Evolutionary conservation across 2,888 invertebrate species (phyloP).

Genomic region (Pachycephus smyrnensis): DNA sequence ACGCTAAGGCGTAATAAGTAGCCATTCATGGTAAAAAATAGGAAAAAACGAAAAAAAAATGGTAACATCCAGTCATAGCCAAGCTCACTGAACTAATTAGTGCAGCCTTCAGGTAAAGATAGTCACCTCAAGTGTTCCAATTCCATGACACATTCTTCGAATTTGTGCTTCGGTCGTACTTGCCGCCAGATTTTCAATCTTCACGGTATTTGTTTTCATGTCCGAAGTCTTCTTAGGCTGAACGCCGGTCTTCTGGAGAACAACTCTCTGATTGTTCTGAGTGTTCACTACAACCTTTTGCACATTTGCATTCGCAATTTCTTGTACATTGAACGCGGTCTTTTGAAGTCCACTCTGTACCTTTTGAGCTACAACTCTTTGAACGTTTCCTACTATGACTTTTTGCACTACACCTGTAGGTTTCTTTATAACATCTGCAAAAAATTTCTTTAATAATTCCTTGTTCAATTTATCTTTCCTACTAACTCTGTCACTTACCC

Average conservation of each 20-base stretch:
- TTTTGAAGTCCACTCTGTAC: conserved; percentile 28
- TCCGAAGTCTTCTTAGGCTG: conserved; percentile 37
- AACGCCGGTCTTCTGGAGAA: conserved; percentile 40
- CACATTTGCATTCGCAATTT: conserved; percentile 21
- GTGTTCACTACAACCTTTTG: conserved; percentile 40
- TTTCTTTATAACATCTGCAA: conserved; percentile 19
- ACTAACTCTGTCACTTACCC: neutral
- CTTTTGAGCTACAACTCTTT: conserved; percentile 50
- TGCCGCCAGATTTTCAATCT: conserved; percentile 68
- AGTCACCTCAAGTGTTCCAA: conserved; percentile 69
- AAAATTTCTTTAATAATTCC: neutral
- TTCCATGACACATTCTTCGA: conserved; percentile 68
- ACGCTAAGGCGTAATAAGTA: neutral
- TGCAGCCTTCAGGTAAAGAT: conserved; percentile 47
- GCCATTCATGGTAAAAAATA: neutral
- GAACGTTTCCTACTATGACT: conserved; percentile 25
- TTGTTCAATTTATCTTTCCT: neutral
- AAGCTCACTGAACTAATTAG: neutral
- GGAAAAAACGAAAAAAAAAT: neutral
- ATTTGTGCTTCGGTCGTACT: conserved; percentile 68
- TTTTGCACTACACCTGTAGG: conserved; percentile 26
- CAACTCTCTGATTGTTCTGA: conserved; percentile 48
- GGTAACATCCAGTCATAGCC: neutral
- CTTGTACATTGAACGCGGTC: conserved; percentile 33
- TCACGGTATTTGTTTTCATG: conserved; percentile 65